Evolutionary conservation across 2,113 vertebrate genomes (phyloP).

Genomic region (Eulacestoma nigropectus): DNA sequence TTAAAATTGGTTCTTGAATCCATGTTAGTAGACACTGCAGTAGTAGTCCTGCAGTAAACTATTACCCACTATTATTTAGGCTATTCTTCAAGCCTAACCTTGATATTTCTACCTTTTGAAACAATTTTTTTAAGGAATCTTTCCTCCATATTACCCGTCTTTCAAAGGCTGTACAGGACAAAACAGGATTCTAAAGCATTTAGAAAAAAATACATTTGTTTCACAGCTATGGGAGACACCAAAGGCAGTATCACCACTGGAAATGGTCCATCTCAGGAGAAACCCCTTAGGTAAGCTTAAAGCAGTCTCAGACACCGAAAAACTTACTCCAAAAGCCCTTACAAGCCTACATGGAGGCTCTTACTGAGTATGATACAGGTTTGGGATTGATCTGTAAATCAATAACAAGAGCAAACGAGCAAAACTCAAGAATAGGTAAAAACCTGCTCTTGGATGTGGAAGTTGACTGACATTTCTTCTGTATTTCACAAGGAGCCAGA

Average conservation of each 20-base stretch:
- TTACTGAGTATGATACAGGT: not conserved
- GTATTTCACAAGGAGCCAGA: not conserved
- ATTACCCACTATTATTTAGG: not conserved
- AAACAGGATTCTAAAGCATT: not conserved
- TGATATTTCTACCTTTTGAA: not conserved
- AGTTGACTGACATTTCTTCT: not conserved
- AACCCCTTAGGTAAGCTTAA: slow-evolving; percentile 23
- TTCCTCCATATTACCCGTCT: not conserved
- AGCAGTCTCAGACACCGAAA: not conserved
- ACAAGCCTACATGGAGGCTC: not conserved
- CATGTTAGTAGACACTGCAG: not conserved
- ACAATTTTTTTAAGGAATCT: not conserved
- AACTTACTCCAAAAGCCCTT: not conserved
- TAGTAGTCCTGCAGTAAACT: not conserved
- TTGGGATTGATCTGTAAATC: not conserved
- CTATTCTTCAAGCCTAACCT: not conserved
- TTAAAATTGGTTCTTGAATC: not conserved
- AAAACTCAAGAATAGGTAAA: not conserved
- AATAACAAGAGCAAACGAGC: not conserved
- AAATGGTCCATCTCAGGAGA: not conserved
- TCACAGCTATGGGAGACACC: not conserved
- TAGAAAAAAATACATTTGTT: not conserved
- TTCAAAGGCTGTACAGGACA: not conserved
- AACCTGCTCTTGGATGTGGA: not conserved
- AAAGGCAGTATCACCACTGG: not conserved